phyloP scores from a whole-genome alignment of 2,797 vertebrate species.

The Chrosomus eos region DNA sequence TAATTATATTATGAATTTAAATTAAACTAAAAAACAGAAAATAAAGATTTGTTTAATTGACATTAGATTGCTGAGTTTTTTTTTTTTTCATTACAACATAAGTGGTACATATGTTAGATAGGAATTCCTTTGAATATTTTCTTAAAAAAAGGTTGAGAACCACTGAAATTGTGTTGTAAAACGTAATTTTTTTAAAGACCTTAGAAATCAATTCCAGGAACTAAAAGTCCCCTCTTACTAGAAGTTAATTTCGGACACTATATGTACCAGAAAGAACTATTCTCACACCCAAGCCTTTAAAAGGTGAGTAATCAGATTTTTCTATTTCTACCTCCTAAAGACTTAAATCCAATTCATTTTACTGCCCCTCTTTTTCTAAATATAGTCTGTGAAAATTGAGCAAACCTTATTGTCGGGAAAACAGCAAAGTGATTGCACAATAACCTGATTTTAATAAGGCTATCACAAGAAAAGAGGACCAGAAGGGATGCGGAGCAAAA shows the following conservation, averaged over 20 bases:
- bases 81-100: not conserved
- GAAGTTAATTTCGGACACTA: not conserved
- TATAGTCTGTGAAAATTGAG: constrained; percentile 21
- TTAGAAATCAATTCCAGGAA: not conserved
- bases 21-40: not conserved
- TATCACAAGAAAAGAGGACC: constrained; percentile 25
- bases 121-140: not conserved
- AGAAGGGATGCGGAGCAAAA: constrained; percentile 3
- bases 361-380: constrained; percentile 15
- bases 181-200: not conserved
- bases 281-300: constrained; percentile 12
- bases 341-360: not conserved
- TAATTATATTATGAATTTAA: not conserved
- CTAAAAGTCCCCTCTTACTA: not conserved
- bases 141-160: not conserved
- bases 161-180: not conserved
- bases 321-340: constrained; percentile 11
- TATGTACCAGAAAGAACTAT: constrained; percentile 19
- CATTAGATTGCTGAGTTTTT: not conserved
- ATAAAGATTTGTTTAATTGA: not conserved
- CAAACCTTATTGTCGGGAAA: constrained; percentile 23
- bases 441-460: constrained; percentile 43
- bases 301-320: constrained; percentile 40
- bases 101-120: not conserved
- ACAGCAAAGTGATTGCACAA: constrained; percentile 11